phyloP scores from a whole-genome alignment of 1,140 invertebrate species.

The Heliconius hewitsoni region DNA sequence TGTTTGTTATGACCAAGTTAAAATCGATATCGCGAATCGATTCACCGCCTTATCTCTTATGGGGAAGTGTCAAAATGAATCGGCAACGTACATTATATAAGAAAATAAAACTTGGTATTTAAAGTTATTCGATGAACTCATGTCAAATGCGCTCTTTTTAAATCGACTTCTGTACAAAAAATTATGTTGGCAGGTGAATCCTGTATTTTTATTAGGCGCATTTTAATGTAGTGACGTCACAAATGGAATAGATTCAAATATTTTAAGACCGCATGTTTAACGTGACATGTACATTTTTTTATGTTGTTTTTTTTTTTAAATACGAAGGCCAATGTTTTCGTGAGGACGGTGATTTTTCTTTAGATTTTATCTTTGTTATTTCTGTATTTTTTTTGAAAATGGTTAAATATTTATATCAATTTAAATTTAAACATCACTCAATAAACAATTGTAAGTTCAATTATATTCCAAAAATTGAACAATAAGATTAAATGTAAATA shows the following conservation, averaged over 20 bases:
- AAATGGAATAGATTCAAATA: slow-evolving; percentile 39
- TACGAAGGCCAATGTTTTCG: background rate
- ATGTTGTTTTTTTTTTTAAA: background rate
- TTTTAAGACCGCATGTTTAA: slow-evolving; percentile 2
- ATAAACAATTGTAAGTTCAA: too few relatives aligned
- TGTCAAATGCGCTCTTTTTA: slow-evolving; percentile 59
- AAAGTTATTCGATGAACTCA: slow-evolving; percentile 64
- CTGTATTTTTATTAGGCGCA: slow-evolving; percentile 61
- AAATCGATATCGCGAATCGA: background rate
- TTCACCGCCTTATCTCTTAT: background rate
- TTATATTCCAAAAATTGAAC: too few relatives aligned
- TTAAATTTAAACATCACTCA: too few relatives aligned
- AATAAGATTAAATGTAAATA: too few relatives aligned
- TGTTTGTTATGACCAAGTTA: slow-evolving; percentile 50
- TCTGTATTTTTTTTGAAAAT: background rate
- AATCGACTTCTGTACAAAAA: slow-evolving; percentile 59
- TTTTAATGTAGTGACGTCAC: slow-evolving; percentile 49
- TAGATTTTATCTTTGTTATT: background rate
- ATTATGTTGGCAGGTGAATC: slow-evolving; percentile 70
- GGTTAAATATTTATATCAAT: background rate
- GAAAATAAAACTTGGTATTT: slow-evolving; percentile 40
- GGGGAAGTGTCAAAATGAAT: background rate
- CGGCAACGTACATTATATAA: background rate
- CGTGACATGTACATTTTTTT: slow-evolving; percentile 12
- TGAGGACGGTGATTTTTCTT: background rate